Base-by-base conservation (phyloP, 2,888 invertebrate genomes). In the Alviniconcha strummeri region DNA sequence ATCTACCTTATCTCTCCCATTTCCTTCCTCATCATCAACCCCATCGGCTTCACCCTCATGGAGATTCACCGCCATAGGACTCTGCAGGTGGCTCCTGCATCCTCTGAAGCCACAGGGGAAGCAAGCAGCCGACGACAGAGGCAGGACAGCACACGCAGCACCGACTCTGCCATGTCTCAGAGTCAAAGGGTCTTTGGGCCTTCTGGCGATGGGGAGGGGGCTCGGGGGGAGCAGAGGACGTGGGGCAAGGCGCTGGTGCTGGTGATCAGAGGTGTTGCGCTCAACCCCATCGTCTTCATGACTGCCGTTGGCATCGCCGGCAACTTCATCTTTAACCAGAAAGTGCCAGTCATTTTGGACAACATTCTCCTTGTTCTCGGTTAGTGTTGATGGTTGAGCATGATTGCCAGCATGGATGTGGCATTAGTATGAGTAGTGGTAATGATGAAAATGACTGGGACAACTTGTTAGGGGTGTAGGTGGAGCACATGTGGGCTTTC, bases 1-100 rank as follows among this genome's bases (percentile, higher is more conserved):
- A 94, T 99, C 78, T 99, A 98, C 93, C 95, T 99, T 81, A 96
- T 98, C 95, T 98, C 98, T 13, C 99, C 99, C 0, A 97, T 98
- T 92, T 98, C 98, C 74, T 94, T 99, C 86, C 97, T 97, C 1
- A 96, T 98, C 89, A 94, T 99, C 56, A 99, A 99, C 94, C 98
- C 98, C 0, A 95, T 98, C 87, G 97, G 97, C 54, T 97, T 98
- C 93, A 95, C 97, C 6, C 93, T 98, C 85, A 96, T 99, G 96
- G 98, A 99, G 94, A 96, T 98, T 77, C 86, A 88, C 74, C 86
- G 84, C 60, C 80, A 82, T 64, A 75, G 80, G 5, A 54, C 80
- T 36, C 76, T 64, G 15, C 81, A 81, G 5, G 78, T 57, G 54
- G 15, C 74, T 13, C 13, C 19, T 11, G 64, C 57, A 7, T 15